A percentile compares a stretch with the other conserved stretches of the same genome.
phyloP scores from a whole-genome alignment of 2,888 invertebrate genomes.

The Hybos culiciformis region DNA sequence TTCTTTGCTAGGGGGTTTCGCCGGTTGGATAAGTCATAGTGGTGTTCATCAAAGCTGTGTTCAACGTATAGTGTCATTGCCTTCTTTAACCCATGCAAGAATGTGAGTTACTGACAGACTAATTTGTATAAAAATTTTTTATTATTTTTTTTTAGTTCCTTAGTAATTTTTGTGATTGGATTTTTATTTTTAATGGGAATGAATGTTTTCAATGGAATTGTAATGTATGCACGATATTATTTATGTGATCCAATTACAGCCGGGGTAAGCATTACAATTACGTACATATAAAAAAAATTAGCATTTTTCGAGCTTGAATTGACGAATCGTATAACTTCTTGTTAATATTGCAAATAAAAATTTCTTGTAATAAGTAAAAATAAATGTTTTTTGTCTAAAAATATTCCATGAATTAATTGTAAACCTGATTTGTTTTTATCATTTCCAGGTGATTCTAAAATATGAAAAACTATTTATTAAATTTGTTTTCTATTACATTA shows the following conservation, averaged over 20 bases:
- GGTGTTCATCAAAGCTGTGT: conserved; percentile 60
- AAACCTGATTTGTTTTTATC: background rate
- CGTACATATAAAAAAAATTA: background rate
- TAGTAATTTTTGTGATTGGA: conserved; percentile 42
- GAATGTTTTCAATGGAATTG: conserved; percentile 45
- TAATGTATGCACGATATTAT: conserved; percentile 42
- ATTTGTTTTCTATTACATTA: conserved; percentile 24
- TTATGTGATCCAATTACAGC: conserved; percentile 45
- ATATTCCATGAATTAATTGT: no score
- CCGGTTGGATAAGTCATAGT: conserved; percentile 48
- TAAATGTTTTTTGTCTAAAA: no score
- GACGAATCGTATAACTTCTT: no score
- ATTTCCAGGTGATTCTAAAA: conserved; percentile 18
- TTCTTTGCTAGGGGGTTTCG: conserved; percentile 41
- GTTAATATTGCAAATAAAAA: no score
- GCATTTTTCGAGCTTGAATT: no score
- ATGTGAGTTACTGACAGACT: conserved; percentile 23
- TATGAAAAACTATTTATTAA: conserved; percentile 37
- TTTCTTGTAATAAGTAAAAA: no score
- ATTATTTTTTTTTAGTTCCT: conserved; percentile 29
- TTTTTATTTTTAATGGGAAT: conserved; percentile 41
- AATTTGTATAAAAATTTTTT: background rate
- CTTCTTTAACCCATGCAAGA: conserved; percentile 43
- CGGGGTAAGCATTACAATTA: conserved; percentile 26
- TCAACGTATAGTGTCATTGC: conserved; percentile 51